phyloP scores from a whole-genome alignment of 92 coral and sea anemone species.

The Actinostola sp. region DNA sequence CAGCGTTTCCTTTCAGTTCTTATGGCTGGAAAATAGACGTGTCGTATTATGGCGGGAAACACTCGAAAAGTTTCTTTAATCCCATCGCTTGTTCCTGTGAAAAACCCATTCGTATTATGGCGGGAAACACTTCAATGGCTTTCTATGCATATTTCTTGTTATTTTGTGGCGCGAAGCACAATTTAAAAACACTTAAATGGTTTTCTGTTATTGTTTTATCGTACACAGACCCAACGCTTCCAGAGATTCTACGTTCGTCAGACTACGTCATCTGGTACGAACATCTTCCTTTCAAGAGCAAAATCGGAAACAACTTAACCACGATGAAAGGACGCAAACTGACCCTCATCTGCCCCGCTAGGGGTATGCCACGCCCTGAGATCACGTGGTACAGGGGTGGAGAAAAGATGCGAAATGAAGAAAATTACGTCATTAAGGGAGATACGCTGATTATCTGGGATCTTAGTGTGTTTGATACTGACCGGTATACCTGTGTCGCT shows the following conservation, averaged over 20 bases:
- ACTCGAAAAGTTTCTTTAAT: no score
- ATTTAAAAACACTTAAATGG: neutral
- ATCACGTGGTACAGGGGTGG: constrained; percentile 83
- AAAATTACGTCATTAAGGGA: constrained; percentile 60
- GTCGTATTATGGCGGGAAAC: no score
- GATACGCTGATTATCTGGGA: constrained; percentile 68
- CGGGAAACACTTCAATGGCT: no score
- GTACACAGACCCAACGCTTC: constrained; percentile 62
- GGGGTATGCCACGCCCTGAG: constrained; percentile 78
- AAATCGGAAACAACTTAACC: constrained; percentile 77
- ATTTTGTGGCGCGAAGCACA: neutral
- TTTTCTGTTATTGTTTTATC: neutral
- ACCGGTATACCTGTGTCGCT: constrained; percentile 83
- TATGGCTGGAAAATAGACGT: no score
- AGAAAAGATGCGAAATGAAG: constrained; percentile 51
- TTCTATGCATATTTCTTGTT: no score
- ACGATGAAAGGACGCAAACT: constrained; percentile 85
- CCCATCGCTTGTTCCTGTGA: no score
- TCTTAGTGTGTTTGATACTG: constrained; percentile 76
- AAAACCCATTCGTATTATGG: no score
- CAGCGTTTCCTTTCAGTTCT: no score
- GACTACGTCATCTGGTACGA: constrained; percentile 86
- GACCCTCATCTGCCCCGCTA: constrained; percentile 80
- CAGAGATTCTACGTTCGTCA: constrained; percentile 50
- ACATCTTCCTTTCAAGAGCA: constrained; percentile 71